These are phyloP conservation scores for Orius laevigatus DNA, from an alignment of 1,140 invertebrate species.

Conservation along the genomic window DNA sequence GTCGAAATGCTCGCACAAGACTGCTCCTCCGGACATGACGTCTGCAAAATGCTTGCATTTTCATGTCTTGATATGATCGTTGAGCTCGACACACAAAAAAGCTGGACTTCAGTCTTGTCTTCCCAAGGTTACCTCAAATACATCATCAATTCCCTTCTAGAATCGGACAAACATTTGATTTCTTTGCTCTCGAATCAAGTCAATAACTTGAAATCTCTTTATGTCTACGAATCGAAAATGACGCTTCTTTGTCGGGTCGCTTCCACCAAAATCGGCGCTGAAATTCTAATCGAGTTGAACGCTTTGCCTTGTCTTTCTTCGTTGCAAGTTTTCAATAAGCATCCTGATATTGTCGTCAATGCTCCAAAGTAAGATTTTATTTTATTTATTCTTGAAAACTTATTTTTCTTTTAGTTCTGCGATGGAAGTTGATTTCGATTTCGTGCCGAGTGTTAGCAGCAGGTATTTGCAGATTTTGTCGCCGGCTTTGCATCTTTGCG, in stretches of 20 bases:
- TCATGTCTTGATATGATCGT: slow-evolving; percentile 64
- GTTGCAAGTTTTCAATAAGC: slow-evolving; percentile 58
- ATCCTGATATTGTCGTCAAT: slow-evolving; percentile 44
- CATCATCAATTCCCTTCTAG: slow-evolving; percentile 59
- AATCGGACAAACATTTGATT: slow-evolving; percentile 54
- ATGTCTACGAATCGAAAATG: slow-evolving; percentile 80
- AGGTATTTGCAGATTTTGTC: slow-evolving; percentile 68
- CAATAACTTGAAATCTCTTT: slow-evolving; percentile 52
- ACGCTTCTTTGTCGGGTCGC: slow-evolving; percentile 60
- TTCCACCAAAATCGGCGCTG: slow-evolving; percentile 50
- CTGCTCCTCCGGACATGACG: slow-evolving; percentile 71
- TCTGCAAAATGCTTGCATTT: slow-evolving; percentile 74
- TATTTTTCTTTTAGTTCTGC: slow-evolving; percentile 3
- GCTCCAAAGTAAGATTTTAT: slow-evolving; percentile 13
- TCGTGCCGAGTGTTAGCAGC: slow-evolving; percentile 40
- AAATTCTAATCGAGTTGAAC: slow-evolving; percentile 56
- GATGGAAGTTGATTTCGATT: slow-evolving; percentile 23
- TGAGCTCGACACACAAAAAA: slow-evolving; percentile 51
- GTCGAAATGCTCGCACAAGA: slow-evolving; percentile 71
- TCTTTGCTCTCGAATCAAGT: slow-evolving; percentile 49
- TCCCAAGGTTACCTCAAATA: slow-evolving; percentile 70
- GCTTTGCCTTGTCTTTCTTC: slow-evolving; percentile 53
- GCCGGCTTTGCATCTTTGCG: slow-evolving; percentile 60
- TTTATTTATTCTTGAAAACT: neutral
- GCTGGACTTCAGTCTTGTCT: slow-evolving; percentile 56